Evolutionary conservation across 2,113 vertebrate species (phyloP), one percentile per base, ranked within the genome.

Genomic region (Pterocles burchelli): DNA sequence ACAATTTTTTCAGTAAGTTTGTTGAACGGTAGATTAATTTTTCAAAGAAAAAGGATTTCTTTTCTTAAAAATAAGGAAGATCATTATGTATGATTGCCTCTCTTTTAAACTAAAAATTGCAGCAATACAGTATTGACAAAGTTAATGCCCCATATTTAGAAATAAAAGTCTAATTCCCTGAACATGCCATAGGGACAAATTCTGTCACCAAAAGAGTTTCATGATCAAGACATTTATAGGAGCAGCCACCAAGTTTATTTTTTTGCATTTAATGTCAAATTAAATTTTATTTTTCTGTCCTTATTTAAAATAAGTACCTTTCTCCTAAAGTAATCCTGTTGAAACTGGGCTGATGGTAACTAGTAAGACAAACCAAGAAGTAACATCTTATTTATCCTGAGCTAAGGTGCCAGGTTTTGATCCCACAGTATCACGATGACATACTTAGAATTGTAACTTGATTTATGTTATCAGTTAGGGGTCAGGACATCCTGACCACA

Each of bases 121-220:
- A 73, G 58, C 34, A 54, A 55, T 49, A 78, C 21, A 48, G 43
- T 81, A 46, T 10, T 83, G 71, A 93, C 1, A 5, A 93, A 71
- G 67, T 48, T 85, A 83, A 93, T 1, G 0, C n/a, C 48, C 84
- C 48, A 48, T 88, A 65, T 96, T 85, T 88, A 95, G 72, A 91
- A 95, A 90, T 78, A 77, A 88, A 93, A 91, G 28, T 63, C 72
- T 63, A 94, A 83, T 88, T 96, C 79, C 57, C 52, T 55, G 41
- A 92, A 72, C 57, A 81, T 2, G 10, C 88, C 91, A 93, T 90
- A 95, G 81, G 85, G 83, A 72, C n/a, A 13, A 2, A 45, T 94
- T 90, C 93, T 96, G 82, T 38, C 87, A 92, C 36, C 34, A 41
- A n/a, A 78, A 54, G 70, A 80, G 48, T 71, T 90, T 62, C 67